phyloP scores from a whole-genome alignment of 2,797 vertebrate genomes.

The Muraenolepis orangiensis region DNA sequence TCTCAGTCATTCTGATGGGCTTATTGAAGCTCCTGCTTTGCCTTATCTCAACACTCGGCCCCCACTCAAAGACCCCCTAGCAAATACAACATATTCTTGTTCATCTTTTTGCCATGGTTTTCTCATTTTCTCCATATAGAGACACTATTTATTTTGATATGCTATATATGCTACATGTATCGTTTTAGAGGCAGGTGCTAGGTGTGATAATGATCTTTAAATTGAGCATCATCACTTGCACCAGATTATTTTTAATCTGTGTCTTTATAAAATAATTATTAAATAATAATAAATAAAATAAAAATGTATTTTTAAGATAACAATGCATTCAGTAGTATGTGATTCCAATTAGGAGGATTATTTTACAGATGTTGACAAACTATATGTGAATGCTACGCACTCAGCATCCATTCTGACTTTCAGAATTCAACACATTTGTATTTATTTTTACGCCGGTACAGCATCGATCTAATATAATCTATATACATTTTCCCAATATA shows the following conservation, averaged over 20 bases:
- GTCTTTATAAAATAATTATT: background rate
- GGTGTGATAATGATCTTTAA: background rate
- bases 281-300: too few relatives aligned
- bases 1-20: constrained; percentile 45
- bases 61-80: constrained; percentile 29
- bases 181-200: background rate
- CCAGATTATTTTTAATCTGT: background rate
- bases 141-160: background rate
- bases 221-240: background rate
- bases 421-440: background rate
- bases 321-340: too few relatives aligned
- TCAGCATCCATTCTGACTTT: background rate
- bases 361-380: background rate
- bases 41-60: constrained; percentile 47
- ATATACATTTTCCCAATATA: background rate
- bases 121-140: too few relatives aligned
- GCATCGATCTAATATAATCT: background rate
- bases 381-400: background rate
- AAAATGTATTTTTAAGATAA: too few relatives aligned
- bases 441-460: background rate
- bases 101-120: background rate
- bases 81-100: background rate
- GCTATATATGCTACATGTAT: background rate
- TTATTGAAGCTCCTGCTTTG: constrained; percentile 47
- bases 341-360: background rate